These are phyloP conservation scores for Globia sparganii DNA, from an alignment of 2,888 invertebrate species.

Conservation along the genomic window DNA sequence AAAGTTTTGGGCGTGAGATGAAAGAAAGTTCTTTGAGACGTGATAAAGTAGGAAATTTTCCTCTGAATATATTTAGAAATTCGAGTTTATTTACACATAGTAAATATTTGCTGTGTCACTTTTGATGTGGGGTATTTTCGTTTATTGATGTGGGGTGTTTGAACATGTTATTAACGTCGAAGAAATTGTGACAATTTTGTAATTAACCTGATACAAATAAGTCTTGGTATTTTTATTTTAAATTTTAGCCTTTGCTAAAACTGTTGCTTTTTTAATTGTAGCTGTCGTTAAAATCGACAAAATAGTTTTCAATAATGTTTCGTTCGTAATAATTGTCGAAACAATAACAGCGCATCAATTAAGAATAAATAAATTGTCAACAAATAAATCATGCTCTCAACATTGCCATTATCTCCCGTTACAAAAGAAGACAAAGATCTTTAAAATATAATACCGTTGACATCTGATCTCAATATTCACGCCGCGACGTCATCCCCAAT, in stretches of 20 bases:
- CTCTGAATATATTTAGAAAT: slow-evolving; percentile 68
- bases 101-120: slow-evolving; percentile 58
- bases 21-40: slow-evolving; percentile 74
- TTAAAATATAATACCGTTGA: slow-evolving; percentile 58
- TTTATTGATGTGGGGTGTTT: slow-evolving; percentile 15
- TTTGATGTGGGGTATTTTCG: slow-evolving; percentile 32
- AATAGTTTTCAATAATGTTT: not conserved
- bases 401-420: slow-evolving; percentile 32
- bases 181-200: not conserved
- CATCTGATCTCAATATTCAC: slow-evolving; percentile 67
- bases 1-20: slow-evolving; percentile 75
- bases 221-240: not conserved
- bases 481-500: slow-evolving; percentile 61
- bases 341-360: not conserved
- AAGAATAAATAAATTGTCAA: slow-evolving; percentile 27
- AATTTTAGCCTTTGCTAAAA: not conserved
- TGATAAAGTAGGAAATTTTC: slow-evolving; percentile 73
- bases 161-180: slow-evolving; percentile 2
- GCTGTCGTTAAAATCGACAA: not conserved
- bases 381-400: slow-evolving; percentile 33
- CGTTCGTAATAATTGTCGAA: not conserved
- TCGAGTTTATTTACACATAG: slow-evolving; percentile 53
- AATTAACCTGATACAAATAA: not conserved
- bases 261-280: not conserved
- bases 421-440: slow-evolving; percentile 45